A percentile compares a stretch with the other conserved stretches of the same genome.
Evolutionary conservation across 2,797 vertebrate species (phyloP).

Genomic region (Clarias laeviceps): DNA sequence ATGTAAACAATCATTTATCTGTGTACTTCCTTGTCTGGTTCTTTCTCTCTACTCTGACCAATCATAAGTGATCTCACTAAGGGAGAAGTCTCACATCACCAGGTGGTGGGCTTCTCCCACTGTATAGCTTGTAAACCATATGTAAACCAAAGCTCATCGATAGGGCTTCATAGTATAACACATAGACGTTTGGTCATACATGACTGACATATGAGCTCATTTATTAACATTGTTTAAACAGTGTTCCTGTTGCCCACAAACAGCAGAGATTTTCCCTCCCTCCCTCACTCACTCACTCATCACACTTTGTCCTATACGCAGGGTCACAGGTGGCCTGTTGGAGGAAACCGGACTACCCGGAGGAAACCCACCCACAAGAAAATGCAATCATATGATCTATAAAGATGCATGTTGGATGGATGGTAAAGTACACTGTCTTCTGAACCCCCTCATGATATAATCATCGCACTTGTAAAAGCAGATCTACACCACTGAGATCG

Average conservation of each 20-base stretch:
- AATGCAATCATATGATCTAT: neutral
- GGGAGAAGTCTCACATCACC: neutral
- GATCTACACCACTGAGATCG: neutral
- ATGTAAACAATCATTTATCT: neutral
- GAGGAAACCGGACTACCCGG: too few relatives aligned
- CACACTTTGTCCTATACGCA: too few relatives aligned
- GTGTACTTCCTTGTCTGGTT: neutral
- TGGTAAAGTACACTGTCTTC: neutral
- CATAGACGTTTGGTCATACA: neutral
- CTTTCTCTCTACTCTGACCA: neutral
- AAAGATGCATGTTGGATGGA: neutral
- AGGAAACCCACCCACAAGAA: too few relatives aligned
- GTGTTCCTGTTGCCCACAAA: too few relatives aligned
- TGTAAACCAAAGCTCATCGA: neutral
- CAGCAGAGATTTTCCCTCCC: too few relatives aligned
- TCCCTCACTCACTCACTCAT: too few relatives aligned
- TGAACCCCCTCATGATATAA: neutral
- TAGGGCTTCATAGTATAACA: neutral
- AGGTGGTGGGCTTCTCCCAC: neutral
- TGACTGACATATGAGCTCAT: neutral
- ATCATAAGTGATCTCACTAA: neutral
- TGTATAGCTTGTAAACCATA: too few relatives aligned
- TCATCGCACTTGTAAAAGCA: neutral
- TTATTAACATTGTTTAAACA: neutral
- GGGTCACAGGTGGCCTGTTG: too few relatives aligned